Evolutionary conservation across 2,797 vertebrate genomes (phyloP).

Genomic region (Eulemur rubriventer): DNA sequence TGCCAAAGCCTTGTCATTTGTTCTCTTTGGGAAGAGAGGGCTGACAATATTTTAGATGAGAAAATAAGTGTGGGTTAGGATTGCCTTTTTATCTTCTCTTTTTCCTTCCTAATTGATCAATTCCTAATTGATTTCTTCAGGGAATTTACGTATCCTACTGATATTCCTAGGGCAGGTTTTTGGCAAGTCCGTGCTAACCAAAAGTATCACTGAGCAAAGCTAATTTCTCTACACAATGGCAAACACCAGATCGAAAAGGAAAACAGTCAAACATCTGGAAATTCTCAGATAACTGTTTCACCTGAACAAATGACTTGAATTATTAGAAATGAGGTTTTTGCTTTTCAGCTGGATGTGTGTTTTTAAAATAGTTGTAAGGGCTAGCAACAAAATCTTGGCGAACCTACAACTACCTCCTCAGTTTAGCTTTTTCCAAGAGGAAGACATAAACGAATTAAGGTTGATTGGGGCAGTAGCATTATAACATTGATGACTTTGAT

Average conservation of each 20-base stretch:
- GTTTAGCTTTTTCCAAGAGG: neutral
- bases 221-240: neutral
- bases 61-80: neutral
- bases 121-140: neutral
- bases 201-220: neutral
- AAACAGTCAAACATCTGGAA: constrained; percentile 15
- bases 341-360: neutral
- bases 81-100: neutral
- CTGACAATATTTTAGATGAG: neutral
- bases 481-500: neutral
- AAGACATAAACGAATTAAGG: neutral
- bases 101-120: too few species aligned
- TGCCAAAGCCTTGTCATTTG: neutral
- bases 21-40: neutral
- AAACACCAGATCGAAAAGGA: neutral
- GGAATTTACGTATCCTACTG: neutral
- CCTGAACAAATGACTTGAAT: neutral
- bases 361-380: neutral
- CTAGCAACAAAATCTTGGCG: neutral
- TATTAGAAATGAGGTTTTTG: neutral
- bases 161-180: neutral
- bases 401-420: neutral
- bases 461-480: neutral
- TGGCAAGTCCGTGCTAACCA: neutral
- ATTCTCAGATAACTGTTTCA: constrained; percentile 6